A percentile compares a stretch with the other conserved stretches of the same genome.
Conservation (phyloP, 2,797 vertebrate genomes). For the Sylvia borin region DNA sequence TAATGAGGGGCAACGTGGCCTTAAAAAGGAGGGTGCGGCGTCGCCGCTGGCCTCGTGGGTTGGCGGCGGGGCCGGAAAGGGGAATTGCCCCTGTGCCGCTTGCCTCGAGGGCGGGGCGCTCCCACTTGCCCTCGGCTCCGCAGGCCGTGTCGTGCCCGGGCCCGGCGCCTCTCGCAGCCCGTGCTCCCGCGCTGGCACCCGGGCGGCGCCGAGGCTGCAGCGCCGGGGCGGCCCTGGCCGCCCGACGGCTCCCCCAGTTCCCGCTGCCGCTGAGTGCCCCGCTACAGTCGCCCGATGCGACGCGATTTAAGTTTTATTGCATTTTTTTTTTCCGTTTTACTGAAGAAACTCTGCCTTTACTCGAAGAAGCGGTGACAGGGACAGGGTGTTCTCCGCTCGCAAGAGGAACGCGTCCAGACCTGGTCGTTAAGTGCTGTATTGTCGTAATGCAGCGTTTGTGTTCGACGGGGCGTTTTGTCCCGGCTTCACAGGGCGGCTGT, state of each 20-base stretch:
- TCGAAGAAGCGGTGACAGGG: not conserved
- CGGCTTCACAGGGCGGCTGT: not conserved
- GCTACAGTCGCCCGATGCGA: not conserved
- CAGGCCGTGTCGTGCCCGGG: too few relatives aligned
- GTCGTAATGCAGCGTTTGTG: not conserved
- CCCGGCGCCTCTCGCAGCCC: not conserved
- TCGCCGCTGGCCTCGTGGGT: too few relatives aligned
- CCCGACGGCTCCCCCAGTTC: rapidly evolving
- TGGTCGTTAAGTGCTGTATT: not conserved
- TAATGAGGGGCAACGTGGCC: conserved; percentile 75
- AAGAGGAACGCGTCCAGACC: not conserved
- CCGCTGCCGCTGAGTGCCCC: not conserved
- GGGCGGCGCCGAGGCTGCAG: too few relatives aligned
- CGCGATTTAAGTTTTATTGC: not conserved
- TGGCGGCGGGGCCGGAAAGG: not conserved
- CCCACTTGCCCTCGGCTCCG: not conserved
- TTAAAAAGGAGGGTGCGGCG: conserved; percentile 64
- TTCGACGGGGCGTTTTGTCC: not conserved
- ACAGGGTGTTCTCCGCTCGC: not conserved
- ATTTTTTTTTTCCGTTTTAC: not conserved
- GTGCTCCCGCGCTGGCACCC: too few relatives aligned
- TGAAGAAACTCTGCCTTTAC: not conserved
- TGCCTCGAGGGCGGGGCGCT: too few relatives aligned
- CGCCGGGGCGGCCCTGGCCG: not conserved
- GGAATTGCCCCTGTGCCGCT: not conserved